Evolutionary conservation across 2,797 vertebrate species (phyloP).

Genomic region (Trematomus bernacchii): DNA sequence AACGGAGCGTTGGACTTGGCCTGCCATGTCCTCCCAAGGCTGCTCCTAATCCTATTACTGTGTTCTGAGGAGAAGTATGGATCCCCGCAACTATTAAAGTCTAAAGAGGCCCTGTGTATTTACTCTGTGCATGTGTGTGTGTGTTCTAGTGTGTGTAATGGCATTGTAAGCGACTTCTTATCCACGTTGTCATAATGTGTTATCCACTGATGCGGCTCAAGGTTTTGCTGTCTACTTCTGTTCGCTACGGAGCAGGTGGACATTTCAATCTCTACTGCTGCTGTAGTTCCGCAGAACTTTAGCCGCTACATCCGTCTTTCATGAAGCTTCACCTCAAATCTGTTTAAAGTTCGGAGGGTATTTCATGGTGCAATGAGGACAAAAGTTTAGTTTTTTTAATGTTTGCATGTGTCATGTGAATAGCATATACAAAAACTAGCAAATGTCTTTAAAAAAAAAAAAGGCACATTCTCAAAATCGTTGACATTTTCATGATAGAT

Average conservation of each 20-base stretch:
- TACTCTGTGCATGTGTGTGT: conserved; percentile 55
- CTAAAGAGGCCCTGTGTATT: conserved; percentile 65
- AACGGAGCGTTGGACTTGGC: conserved; percentile 77
- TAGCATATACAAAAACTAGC: not conserved
- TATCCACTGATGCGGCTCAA: conserved; percentile 75
- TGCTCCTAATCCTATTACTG: conserved; percentile 84
- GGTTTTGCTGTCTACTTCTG: conserved; percentile 50
- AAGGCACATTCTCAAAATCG: not conserved
- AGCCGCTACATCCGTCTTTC: not conserved
- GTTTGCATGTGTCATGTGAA: no score
- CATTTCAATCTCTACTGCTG: conserved; percentile 65
- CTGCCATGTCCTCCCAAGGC: conserved; percentile 70
- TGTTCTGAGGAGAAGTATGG: conserved; percentile 59
- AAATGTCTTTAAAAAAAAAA: not conserved
- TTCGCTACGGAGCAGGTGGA: conserved; percentile 70
- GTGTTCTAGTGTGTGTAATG: conserved; percentile 77
- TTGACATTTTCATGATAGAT: not conserved
- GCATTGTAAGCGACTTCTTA: conserved; percentile 77
- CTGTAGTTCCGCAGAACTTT: not conserved
- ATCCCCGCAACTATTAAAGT: conserved; percentile 61
- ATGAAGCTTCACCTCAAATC: not conserved
- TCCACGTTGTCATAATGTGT: conserved; percentile 80
- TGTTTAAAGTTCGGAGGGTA: not conserved
- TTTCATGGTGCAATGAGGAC: no score
- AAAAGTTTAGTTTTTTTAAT: no score